Evolutionary conservation across 2,888 invertebrate genomes (phyloP).

Genomic region (Meteorus cinctellus): DNA sequence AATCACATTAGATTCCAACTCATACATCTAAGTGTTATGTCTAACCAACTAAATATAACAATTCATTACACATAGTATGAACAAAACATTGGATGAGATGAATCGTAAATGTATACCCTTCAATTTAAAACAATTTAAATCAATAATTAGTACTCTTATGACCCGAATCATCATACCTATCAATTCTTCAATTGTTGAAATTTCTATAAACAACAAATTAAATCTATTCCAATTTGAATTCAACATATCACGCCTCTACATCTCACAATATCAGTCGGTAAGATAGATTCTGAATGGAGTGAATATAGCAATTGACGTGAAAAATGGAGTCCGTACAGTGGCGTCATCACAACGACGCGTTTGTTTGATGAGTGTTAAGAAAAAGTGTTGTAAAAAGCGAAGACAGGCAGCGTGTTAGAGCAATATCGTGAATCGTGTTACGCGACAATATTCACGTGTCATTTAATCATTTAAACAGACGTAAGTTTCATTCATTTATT

Average conservation of each 20-base stretch:
- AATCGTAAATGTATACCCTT: no score
- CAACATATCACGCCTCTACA: background rate
- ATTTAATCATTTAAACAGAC: background rate
- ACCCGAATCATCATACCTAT: no score
- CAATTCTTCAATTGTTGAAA: no score
- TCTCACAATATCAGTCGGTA: background rate
- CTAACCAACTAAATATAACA: no score
- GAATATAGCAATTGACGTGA: background rate
- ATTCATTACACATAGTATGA: no score
- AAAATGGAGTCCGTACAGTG: slow-evolving; percentile 11
- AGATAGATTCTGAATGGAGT: background rate
- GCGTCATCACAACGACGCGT: slow-evolving; percentile 1
- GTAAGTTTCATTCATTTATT: slow-evolving; percentile 2
- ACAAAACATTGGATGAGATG: no score
- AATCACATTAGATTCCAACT: no score
- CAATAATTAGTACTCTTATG: no score
- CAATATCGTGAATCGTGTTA: slow-evolving; percentile 35
- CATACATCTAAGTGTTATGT: no score
- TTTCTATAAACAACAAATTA: no score
- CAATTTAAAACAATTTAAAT: no score
- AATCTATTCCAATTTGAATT: no score
- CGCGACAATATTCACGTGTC: slow-evolving; percentile 2
- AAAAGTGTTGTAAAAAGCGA: slow-evolving; percentile 22
- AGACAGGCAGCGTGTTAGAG: slow-evolving; percentile 32
- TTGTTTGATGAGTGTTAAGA: slow-evolving; percentile 13